Conservation (phyloP, 2,113 vertebrate genomes). For the Charina bottae region DNA sequence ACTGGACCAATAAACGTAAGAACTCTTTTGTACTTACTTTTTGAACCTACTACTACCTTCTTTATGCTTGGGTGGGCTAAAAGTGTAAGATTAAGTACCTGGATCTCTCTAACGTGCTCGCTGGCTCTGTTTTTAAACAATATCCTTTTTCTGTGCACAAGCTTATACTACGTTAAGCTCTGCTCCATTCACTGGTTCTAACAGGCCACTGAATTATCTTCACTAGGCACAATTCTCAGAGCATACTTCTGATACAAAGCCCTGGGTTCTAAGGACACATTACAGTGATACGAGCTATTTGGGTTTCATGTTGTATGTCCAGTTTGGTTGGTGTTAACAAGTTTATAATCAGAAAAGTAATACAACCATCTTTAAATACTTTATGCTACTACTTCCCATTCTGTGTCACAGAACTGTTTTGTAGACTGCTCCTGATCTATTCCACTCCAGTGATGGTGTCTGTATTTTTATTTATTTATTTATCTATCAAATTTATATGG, state of each 20-base stretch:
- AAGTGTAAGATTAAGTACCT: too few species aligned
- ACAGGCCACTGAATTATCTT: too few species aligned
- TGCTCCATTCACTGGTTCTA: too few species aligned
- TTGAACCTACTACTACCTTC: too few species aligned
- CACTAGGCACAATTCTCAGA: neutral
- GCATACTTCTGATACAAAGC: neutral
- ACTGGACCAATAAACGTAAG: too few species aligned
- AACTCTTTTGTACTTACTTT: too few species aligned
- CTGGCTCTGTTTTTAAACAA: too few species aligned
- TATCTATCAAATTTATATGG: neutral
- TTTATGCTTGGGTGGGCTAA: too few species aligned
- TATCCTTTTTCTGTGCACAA: too few species aligned
- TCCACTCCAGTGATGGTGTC: neutral
- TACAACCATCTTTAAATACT: neutral
- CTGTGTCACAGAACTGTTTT: neutral
- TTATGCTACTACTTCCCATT: neutral
- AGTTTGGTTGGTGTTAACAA: too few species aligned
- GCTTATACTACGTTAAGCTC: too few species aligned
- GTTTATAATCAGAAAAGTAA: neutral
- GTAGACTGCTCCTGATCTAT: neutral
- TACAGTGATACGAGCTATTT: neutral
- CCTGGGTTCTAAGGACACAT: neutral
- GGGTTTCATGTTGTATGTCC: neutral
- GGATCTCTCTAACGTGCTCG: too few species aligned
- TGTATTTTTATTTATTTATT: neutral